Conservation (phyloP, 2,113 vertebrate species). For the Aphelocoma coerulescens region DNA sequence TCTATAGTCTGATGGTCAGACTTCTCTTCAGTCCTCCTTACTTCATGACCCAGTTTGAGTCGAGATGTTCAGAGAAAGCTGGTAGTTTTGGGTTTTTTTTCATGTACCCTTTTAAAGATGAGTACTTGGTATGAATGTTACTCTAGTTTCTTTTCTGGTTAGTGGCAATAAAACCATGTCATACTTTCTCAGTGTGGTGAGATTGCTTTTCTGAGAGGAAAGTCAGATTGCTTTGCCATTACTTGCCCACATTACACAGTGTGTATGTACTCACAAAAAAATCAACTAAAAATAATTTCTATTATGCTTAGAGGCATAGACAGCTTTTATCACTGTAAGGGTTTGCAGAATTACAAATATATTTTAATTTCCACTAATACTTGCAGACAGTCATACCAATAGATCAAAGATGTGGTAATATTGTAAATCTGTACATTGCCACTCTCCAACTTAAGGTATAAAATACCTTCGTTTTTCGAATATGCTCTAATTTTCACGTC, state of each 20-base stretch:
- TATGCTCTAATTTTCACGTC: not conserved
- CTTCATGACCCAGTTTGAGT: not conserved
- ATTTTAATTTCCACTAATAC: slow-evolving; percentile 1
- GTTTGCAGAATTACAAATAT: not conserved
- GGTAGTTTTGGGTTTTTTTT: not conserved
- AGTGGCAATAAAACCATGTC: not conserved
- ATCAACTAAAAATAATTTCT: not conserved
- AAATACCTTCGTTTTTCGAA: not conserved
- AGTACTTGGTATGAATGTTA: not conserved
- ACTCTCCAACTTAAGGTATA: not conserved
- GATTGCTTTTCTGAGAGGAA: not conserved
- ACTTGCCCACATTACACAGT: not conserved
- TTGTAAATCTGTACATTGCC: not conserved
- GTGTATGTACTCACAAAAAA: not conserved
- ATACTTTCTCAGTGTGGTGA: not conserved
- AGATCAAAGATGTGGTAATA: not conserved
- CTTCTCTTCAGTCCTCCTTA: not conserved
- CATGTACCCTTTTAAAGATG: not conserved
- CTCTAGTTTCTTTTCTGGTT: not conserved
- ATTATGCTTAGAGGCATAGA: not conserved
- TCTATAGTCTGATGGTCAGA: not conserved
- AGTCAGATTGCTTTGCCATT: not conserved
- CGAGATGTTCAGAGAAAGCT: not conserved
- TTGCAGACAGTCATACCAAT: not conserved
- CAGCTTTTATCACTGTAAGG: not conserved